Base-by-base conservation (phyloP, 1,140 invertebrate species). In the Nomia melanderi region DNA sequence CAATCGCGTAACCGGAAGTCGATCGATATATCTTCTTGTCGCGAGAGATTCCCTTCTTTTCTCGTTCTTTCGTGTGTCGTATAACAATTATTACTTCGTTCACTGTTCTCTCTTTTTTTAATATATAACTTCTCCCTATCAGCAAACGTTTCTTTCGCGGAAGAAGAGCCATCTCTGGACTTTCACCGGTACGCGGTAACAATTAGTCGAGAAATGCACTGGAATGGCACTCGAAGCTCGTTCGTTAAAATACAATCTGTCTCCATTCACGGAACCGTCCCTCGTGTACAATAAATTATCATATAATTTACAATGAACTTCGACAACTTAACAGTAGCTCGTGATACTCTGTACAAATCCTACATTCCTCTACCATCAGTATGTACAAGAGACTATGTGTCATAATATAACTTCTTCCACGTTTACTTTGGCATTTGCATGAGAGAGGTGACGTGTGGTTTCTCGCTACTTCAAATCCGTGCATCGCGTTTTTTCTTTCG, bases 291-390 rank as follows among this genome's bases (percentile, higher is more conserved):
- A 79, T 79, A 47, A 66, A 56, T 84, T 79, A 75, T 47, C 73
- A 66, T 59, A 20, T 70, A 82, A 67, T 83, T 73, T 84, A 84
- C 73, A 83, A 57, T 80, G 54, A 80, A 70, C 50, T 25, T 67
- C 50, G 59, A 57, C 31, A 20, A 57, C 62, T 76, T 84, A 77
- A 79, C 23, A 17, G 17, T 82, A 83, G 20, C 87, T 86, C 81
- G 85, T 87, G 86, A 88, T 86, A 85, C 86, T 86, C 85, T 91
- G 89, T 91, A 91, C 90, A 91, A 90, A 89, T 81, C 80, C 86
- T 89, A 90, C 78, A 77, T 83, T 65, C 77, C 54, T 57, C 81
- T 87, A 87, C 71, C 65, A 74, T 41, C n/a, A n/a, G 65, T 90
- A 88, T 90, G 84, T 90, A 90, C 89, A 90, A 75, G 14, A 23